phyloP scores from a whole-genome alignment of 2,888 invertebrate species.

The Phorcus lineatus region DNA sequence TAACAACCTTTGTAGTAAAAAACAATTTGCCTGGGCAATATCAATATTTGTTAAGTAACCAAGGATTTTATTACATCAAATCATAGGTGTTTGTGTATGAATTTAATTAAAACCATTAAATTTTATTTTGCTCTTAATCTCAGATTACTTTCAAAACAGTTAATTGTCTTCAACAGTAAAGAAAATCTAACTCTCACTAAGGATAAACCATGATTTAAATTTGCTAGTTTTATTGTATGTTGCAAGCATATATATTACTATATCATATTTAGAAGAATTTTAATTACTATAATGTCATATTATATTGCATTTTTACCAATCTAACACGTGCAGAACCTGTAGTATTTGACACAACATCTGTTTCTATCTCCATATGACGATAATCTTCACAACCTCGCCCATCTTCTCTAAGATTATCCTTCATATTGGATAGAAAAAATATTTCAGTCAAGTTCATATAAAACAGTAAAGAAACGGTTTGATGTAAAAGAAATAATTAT shows the following conservation, averaged over 20 bases:
- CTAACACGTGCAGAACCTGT: constrained; percentile 76
- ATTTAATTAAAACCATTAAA: too few relatives aligned
- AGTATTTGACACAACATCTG: constrained; percentile 76
- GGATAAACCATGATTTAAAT: too few relatives aligned
- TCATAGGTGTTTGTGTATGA: too few relatives aligned
- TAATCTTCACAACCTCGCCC: constrained; percentile 75
- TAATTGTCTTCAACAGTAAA: too few relatives aligned
- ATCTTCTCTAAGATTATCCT: constrained; percentile 89
- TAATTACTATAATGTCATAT: too few relatives aligned
- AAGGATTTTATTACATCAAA: not conserved
- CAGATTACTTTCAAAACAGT: too few relatives aligned
- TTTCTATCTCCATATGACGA: constrained; percentile 76
- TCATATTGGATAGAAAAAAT: constrained; percentile 31
- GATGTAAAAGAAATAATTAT: too few relatives aligned
- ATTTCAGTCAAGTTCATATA: not conserved
- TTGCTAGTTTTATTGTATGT: too few relatives aligned
- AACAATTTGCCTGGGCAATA: not conserved
- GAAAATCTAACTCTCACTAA: too few relatives aligned
- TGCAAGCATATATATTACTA: too few relatives aligned
- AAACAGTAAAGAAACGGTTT: not conserved
- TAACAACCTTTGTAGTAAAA: not conserved
- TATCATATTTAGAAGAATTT: too few relatives aligned
- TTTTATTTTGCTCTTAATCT: too few relatives aligned
- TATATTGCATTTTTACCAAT: constrained; percentile 60
- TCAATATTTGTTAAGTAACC: not conserved